Evolutionary conservation across 2,113 vertebrate species (phyloP), one percentile per base, ranked within the genome.

Genomic region (Brachyhypopomus occidentalis): DNA sequence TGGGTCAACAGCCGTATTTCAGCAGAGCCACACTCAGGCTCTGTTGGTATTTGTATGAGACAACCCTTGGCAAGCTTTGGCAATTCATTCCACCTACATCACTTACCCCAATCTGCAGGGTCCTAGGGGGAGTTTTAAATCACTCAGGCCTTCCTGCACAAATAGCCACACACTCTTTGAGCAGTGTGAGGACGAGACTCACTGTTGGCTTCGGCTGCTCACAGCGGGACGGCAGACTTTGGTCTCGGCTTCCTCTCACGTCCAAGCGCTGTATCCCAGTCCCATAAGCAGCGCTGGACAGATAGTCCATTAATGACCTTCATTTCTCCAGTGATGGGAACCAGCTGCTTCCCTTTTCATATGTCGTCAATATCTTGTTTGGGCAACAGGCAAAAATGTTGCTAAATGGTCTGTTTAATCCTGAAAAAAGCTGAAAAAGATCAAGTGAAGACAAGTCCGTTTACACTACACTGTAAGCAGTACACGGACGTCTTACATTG

Each of bases 1-100:
- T 73, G 82, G 79, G 78, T 89, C 86, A 81, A 60, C 80, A 89
- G 84, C 67, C 69, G 62, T 82, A 86, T 90, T 86, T 89, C 87
- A 88, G 81, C 66, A 67, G 64, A 77, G 80, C 45, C 69, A 83
- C 79, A 79, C 83, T 88, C 82, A 83, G 72, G 20, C 80, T 81
- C 84, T 81, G 73, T 80, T 85, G 72, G 66, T 89, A 75, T 89
- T 90, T 84, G 83, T 79, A 52, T 74, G 67, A 81, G 83, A 86
- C 34, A 83, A 84, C 73, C 74, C 66, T 89, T 88, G 84, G 87
- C 86, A 83, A 73, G 78, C 79, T 75, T 75, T 36, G 66, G 48
- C 72, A 30, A 78, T 79, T 72, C 71, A 70, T 77, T 83, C 63
- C 64, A 45, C 79, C 59, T 52, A 52, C 45, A 52, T 52, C 45